phyloP scores from a whole-genome alignment of 2,888 invertebrate genomes.

The Siphonodentalium dalli region DNA sequence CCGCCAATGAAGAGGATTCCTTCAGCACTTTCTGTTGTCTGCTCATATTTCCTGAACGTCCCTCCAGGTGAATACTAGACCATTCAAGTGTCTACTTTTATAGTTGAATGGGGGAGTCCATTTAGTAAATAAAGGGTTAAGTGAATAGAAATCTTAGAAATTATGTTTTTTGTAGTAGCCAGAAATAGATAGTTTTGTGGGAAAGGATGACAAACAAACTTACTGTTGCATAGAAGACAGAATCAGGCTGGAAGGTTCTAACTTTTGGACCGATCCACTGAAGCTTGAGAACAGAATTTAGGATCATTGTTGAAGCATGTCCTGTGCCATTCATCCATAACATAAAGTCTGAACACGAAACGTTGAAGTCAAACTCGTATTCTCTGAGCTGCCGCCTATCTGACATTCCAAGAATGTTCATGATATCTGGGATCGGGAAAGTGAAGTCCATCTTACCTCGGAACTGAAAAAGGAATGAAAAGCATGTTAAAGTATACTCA shows the following conservation, averaged over 20 bases:
- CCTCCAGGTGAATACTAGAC: too few species aligned
- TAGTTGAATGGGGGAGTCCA: too few species aligned
- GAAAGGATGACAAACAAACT: conserved; percentile 59
- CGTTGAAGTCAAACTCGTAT: conserved; percentile 59
- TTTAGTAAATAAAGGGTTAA: too few species aligned
- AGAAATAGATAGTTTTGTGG: too few species aligned
- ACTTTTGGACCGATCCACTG: conserved; percentile 88
- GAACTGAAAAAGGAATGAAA: conserved; percentile 71
- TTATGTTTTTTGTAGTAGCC: too few species aligned
- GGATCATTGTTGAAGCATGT: conserved; percentile 85
- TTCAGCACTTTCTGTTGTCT: too few species aligned
- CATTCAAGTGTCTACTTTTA: too few species aligned
- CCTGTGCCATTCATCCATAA: conserved; percentile 69
- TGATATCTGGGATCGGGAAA: conserved; percentile 83
- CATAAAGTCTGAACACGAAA: conserved; percentile 62
- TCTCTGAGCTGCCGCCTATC: conserved; percentile 37
- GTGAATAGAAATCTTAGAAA: too few species aligned
- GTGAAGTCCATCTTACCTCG: conserved; percentile 87
- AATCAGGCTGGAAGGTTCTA: conserved; percentile 93
- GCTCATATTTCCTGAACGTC: too few species aligned
- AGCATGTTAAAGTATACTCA: too few species aligned
- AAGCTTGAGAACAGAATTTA: conserved; percentile 83
- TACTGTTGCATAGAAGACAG: conserved; percentile 87
- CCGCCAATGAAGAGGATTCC: too few species aligned
- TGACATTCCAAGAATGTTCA: conserved; percentile 26